Conservation (phyloP, 2,888 invertebrate genomes). For the Drosophila atripex region DNA sequence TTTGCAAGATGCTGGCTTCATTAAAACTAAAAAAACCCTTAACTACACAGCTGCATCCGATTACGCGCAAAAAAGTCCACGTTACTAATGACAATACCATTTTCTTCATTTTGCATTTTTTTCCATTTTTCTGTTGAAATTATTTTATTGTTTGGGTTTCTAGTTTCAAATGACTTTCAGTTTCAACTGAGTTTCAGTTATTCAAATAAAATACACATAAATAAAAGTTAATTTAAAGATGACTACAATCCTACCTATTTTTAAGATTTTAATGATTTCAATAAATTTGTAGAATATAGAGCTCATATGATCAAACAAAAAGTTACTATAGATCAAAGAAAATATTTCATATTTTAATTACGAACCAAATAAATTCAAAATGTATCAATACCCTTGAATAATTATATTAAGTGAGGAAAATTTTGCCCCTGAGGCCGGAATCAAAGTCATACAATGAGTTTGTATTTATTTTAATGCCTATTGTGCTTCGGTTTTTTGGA, state of each 20-base stretch:
- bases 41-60: not conserved
- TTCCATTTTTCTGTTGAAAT: not conserved
- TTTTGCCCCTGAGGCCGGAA: conserved; percentile 6
- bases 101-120: conserved; percentile 3
- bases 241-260: no score
- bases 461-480: conserved; percentile 17
- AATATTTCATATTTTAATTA: conserved; percentile 1
- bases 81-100: conserved; percentile 48
- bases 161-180: conserved; percentile 7
- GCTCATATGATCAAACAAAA: not conserved
- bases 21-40: conserved; percentile 23
- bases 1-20: conserved; percentile 24
- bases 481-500: conserved; percentile 22
- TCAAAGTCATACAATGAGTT: conserved; percentile 25
- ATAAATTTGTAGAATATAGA: no score
- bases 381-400: not conserved
- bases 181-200: no score
- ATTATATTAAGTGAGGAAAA: conserved; percentile 4
- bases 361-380: not conserved
- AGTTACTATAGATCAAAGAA: no score
- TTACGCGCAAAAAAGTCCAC: not conserved
- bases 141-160: not conserved
- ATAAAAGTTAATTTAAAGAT: no score
- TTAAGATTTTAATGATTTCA: no score
- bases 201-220: not conserved